phyloP scores from a whole-genome alignment of 2,113 vertebrate species.

The Colinus virginianus region DNA sequence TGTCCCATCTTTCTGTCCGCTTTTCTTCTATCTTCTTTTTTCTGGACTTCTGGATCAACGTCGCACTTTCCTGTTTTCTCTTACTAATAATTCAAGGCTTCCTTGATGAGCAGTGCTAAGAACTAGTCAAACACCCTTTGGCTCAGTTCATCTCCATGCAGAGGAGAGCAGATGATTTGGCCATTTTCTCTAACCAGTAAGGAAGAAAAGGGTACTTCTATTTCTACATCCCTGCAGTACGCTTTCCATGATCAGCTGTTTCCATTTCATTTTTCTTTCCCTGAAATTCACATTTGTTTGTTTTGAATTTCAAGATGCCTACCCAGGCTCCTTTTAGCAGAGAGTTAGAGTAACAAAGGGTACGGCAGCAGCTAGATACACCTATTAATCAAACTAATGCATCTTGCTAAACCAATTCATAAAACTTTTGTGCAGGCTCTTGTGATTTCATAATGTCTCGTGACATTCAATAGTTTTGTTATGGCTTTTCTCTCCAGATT shows the following conservation, averaged over 20 bases:
- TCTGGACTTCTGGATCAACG: neutral
- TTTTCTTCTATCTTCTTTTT: neutral
- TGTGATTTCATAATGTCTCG: neutral
- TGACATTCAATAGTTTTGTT: slow-evolving; percentile 9
- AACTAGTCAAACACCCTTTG: neutral
- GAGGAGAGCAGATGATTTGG: neutral
- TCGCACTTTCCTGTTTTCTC: neutral
- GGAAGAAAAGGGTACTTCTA: neutral
- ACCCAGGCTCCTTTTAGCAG: neutral
- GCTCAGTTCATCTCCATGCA: rapidly evolving
- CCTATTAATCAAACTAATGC: slow-evolving; percentile 9
- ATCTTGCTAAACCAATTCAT: neutral
- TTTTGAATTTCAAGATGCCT: slow-evolving; percentile 11
- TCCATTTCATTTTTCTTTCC: neutral
- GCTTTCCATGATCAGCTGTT: neutral
- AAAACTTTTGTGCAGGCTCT: neutral
- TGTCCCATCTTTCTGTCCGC: neutral
- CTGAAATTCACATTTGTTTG: neutral
- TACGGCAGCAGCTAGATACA: neutral
- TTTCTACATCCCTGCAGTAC: neutral
- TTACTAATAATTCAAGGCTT: neutral
- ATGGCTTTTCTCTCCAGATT: neutral
- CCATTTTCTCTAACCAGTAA: neutral
- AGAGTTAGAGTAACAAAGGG: neutral
- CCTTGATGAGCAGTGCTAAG: neutral